Base-by-base conservation (phyloP, 2,797 vertebrate species). In the Rhynchotus rufescens region DNA sequence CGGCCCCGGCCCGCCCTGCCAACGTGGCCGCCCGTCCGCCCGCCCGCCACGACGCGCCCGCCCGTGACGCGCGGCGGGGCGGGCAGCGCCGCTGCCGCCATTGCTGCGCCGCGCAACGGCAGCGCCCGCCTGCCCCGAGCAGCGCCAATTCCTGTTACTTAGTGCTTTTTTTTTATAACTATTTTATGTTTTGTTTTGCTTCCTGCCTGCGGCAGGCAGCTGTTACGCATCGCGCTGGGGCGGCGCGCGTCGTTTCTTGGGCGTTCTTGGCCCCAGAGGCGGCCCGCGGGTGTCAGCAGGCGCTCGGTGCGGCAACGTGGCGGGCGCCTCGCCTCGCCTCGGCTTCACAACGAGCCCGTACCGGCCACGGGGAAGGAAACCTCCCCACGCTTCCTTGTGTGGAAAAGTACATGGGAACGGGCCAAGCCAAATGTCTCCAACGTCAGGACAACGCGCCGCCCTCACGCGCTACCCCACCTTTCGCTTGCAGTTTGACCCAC, bases 1-100 rank as follows among this genome's bases (percentile, higher is more conserved):
- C 9, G 28, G 30, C 32, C 49, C 36, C 28, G 89, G 97, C 98
- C 91, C 88, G 77, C 80, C 84, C 76, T 83, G 95, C 90, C 94
- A 95, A 93, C 94, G 94, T 94, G 94, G 95, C 82, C 66, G 44
- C 68, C 30, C n/a, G 56, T 54, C 10, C 65, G 36, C 65, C 30
- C n/a, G 56, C 62, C 10, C 65, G 36, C 65, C 79, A 57, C 72
- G 81, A 32, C 88, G 56, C 88, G 76, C 88, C 36, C 36, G 36
- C 36, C 36, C 81, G 36, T 12, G 38, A 30, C 54, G n/a, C 30
- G 21, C 54, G 19, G 51, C 17, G 15, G 51, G 34, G 6, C n/a
- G 13, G 19, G 14, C 11, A 12, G 23, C 23, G 49, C 23, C 13
- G n/a, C 15, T 22, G 32, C 59, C 60, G 36, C 51, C 51, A 52